These are phyloP conservation scores for Macrosoma leucophasiata DNA, from an alignment of 2,888 invertebrate genomes.

Conservation along the genomic window DNA sequence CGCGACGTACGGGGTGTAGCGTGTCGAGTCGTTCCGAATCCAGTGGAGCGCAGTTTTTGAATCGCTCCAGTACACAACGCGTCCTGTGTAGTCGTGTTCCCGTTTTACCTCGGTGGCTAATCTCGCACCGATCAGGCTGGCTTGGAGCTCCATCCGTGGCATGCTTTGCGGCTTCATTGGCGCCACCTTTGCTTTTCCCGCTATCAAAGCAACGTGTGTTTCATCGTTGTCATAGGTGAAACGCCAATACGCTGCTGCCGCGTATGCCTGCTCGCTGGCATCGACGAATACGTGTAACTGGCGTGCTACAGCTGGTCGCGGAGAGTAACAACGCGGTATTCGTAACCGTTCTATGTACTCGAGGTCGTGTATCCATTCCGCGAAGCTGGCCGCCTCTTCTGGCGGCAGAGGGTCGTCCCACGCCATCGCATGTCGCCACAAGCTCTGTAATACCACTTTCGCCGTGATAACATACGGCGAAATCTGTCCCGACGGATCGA, in stretches of 20 bases:
- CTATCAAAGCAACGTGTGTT: slow-evolving; percentile 23
- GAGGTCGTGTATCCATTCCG: slow-evolving; percentile 29
- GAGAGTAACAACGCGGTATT: too few relatives aligned
- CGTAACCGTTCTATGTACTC: too few relatives aligned
- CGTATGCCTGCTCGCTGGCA: slow-evolving; percentile 11
- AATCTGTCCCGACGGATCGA: slow-evolving; percentile 1
- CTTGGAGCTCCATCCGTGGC: too few relatives aligned
- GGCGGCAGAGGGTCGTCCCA: slow-evolving; percentile 24
- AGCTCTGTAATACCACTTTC: slow-evolving; percentile 1
- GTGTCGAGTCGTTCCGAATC: slow-evolving; percentile 13
- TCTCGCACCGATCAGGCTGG: slow-evolving; percentile 16
- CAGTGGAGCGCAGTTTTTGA: slow-evolving; percentile 10
- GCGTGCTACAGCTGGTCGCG: too few relatives aligned
- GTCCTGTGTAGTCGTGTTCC: background rate
- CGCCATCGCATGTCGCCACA: slow-evolving; percentile 7
- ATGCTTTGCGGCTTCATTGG: slow-evolving; percentile 17
- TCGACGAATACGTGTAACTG: slow-evolving; percentile 8
- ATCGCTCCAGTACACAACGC: slow-evolving; percentile 1
- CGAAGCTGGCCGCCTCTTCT: slow-evolving; percentile 27
- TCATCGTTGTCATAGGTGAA: too few relatives aligned
- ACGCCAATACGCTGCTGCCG: slow-evolving; percentile 23
- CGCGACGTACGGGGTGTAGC: slow-evolving; percentile 10
- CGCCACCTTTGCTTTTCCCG: slow-evolving; percentile 13
- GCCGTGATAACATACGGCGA: background rate
- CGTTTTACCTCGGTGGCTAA: slow-evolving; percentile 17